Conservation (phyloP, 2,113 vertebrate species). For the Psilopsiagon aurifrons region DNA sequence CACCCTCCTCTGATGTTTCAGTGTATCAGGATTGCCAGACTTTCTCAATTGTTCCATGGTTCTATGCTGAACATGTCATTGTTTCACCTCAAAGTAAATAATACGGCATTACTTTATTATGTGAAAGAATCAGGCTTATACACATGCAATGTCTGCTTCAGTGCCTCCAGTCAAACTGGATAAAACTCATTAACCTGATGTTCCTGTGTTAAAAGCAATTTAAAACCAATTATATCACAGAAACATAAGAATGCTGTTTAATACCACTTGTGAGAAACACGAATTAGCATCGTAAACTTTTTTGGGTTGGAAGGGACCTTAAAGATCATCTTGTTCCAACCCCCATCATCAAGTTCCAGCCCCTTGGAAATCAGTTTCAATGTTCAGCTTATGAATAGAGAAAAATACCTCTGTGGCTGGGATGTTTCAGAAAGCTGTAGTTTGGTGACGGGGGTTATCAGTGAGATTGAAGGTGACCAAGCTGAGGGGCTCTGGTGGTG, state of each 20-base stretch:
- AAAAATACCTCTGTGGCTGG: background rate
- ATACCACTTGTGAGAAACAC: background rate
- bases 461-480: background rate
- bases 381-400: background rate
- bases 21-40: background rate
- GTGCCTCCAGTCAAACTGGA: background rate
- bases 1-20: background rate
- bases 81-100: background rate
- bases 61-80: background rate
- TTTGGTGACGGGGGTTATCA: background rate
- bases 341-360: background rate
- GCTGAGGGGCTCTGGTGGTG: background rate
- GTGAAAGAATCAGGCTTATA: background rate
- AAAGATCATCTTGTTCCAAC: background rate
- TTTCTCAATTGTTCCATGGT: accelerated
- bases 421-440: background rate
- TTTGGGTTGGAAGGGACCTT: background rate
- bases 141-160: background rate
- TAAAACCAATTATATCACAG: background rate
- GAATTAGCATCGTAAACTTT: background rate
- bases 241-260: background rate
- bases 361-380: background rate
- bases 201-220: background rate
- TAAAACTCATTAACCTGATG: constrained; percentile 18
- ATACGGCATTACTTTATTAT: background rate